Evolutionary conservation across 2,888 invertebrate genomes (phyloP), one percentile per base, ranked within the genome.

Genomic region (Listrodromus nycthemerus): DNA sequence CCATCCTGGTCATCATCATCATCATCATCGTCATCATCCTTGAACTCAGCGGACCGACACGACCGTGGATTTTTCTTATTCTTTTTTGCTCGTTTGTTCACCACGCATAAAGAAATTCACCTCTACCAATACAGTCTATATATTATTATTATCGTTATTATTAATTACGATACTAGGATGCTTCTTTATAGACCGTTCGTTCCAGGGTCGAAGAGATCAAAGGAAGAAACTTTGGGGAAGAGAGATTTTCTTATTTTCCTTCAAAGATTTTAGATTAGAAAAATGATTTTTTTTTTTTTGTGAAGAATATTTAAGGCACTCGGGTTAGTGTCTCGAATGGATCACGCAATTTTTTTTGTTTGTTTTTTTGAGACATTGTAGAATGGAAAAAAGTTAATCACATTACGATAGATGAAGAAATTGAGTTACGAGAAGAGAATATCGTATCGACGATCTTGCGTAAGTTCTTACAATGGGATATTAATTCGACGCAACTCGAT

Each of bases 221-320:
- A 67, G 66, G 30, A 33, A 55, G 55, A 76, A 67, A 19, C 67
- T 48, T 61, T 24, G 61, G 52, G 24, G 45, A 66, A 30, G 21
- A 52, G 65, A 13, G 52, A 63, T 70, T 74, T 50, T 83, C 66
- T 74, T 75, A 69, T 76, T 66, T 82, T 82, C 66, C 69, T 76
- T 69, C 70, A 24, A 74, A 41, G n/a, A 77, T 41, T 27, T 61
- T 67, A 41, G 67, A 77, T 77, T 41, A 66, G 37, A 77, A 65
- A 61, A 77, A 45, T 21, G 27, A 74, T 77, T 30, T 55, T 21
- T 55, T 41, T 63, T 21, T 21, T 55, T 41, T 63, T n/a, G n/a
- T n/a, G n/a, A 66, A 67, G 58, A 76, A 77, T 71, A 63, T 74
- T 77, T 90, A 91, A 91, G 91, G 91, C 91, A 91, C 91, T 91